Base-by-base conservation (phyloP, 1,140 invertebrate genomes). In the Solenopsis fugax region DNA sequence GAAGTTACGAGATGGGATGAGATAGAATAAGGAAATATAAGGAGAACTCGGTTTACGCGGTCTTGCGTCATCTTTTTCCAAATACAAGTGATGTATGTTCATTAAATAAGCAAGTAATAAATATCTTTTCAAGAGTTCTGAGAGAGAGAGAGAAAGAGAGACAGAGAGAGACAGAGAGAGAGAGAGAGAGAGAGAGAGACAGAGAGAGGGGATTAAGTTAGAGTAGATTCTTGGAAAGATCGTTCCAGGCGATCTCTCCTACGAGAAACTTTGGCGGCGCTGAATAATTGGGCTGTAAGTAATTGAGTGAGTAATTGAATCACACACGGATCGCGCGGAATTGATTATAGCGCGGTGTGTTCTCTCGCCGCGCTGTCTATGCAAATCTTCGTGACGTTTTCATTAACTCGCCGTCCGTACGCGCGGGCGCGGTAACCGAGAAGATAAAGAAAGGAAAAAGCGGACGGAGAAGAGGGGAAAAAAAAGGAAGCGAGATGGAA, bases 361-460 rank as follows among this genome's bases (percentile, higher is more conserved):
- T 60, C 77, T 69, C 78, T 56, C 67, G 13, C 60, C 48, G 62
- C 77, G 45, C 84, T 81, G 87, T 87, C 90, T 87, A 60, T 87
- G 88, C 87, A 90, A 92, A 92, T 92, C 91, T 89, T 91, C 89
- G 88, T 92, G 91, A 92, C 91, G 77, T 92, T 92, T 92, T 92
- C 91, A 92, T 92, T 92, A 92, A 92, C 91, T 84, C 69, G 50
- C 50, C 65, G 50, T 45, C 85, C 82, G 78, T 48, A 69, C 48
- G 50, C 37, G 45, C 48, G 41, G 5, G 29, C 29, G 16, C 60
- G 65, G 54, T 64, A n/a, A 18, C 16, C 18, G 48, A 45, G 29
- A 65, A 76, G 58, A 69, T 67, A 85, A 89, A 72, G 24, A 41
- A 76, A 50, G 60, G 75, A 88, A 81, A 80, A 72, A 65, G 67